Conservation (phyloP, 2,888 invertebrate species). For the Lumbricus terrestris region DNA sequence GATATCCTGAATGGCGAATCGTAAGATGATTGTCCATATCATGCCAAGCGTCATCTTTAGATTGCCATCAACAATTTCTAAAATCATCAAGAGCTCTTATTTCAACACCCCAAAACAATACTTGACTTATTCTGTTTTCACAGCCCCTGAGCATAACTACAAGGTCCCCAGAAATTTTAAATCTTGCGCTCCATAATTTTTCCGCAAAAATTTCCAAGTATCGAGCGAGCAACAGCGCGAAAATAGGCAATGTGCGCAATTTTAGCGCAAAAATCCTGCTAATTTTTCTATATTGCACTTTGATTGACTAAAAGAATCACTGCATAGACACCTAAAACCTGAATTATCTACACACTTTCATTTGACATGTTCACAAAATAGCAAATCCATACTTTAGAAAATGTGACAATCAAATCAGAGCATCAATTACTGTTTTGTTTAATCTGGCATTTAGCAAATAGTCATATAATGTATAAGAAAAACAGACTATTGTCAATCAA, state of each 20-base stretch:
- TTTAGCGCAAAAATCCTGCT: too few relatives aligned
- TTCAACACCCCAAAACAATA: not conserved
- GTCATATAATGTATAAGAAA: not conserved
- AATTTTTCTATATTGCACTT: too few relatives aligned
- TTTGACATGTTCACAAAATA: not conserved
- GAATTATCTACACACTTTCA: not conserved
- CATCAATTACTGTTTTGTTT: not conserved
- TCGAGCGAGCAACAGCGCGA: too few relatives aligned
- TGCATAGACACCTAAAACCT: too few relatives aligned
- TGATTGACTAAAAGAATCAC: too few relatives aligned
- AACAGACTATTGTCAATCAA: too few relatives aligned
- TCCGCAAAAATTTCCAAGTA: too few relatives aligned
- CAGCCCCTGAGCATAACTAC: too few relatives aligned
- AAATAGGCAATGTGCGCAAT: too few relatives aligned
- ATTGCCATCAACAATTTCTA: slow-evolving; percentile 99
- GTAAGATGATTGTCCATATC: slow-evolving; percentile 99
- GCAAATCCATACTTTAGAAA: not conserved
- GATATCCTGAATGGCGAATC: slow-evolving; percentile 99
- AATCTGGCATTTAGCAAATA: not conserved
- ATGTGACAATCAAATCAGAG: not conserved
- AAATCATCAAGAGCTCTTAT: not conserved
- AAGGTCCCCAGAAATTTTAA: too few relatives aligned
- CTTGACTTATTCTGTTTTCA: not conserved
- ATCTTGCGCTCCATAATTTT: too few relatives aligned
- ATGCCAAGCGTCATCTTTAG: slow-evolving; percentile 99